Conservation (phyloP, 2,888 invertebrate species). For the Acleris sparsana region DNA sequence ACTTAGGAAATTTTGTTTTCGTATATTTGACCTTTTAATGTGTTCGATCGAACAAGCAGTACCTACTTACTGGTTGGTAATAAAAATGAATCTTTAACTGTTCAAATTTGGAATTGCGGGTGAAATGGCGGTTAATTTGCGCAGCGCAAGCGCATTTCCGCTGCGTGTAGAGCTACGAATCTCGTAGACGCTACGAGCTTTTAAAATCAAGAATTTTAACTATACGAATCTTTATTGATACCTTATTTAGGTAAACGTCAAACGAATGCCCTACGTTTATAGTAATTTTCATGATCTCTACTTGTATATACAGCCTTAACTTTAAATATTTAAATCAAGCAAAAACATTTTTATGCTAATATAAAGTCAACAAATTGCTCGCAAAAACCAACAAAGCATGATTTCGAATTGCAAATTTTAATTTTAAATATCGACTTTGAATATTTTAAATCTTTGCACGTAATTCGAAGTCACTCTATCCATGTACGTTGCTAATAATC, state of each 20-base stretch:
- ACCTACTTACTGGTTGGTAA: conserved; percentile 15
- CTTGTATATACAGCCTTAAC: too few species aligned
- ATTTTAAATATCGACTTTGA: conserved; percentile 13
- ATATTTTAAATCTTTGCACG: conserved; percentile 12
- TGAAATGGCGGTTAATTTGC: conserved; percentile 32
- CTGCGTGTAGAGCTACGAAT: conserved; percentile 66
- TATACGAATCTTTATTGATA: background rate
- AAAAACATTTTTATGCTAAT: conserved; percentile 25
- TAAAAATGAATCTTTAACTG: conserved; percentile 15
- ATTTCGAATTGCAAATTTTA: conserved; percentile 41
- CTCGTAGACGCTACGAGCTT: conserved; percentile 66
- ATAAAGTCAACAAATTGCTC: conserved; percentile 7
- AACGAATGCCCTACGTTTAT: too few species aligned
- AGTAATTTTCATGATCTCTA: too few species aligned
- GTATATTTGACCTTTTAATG: conserved; percentile 35
- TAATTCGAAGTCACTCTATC: conserved; percentile 14
- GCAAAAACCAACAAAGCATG: conserved; percentile 16
- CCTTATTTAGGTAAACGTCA: too few species aligned
- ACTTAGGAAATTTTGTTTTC: conserved; percentile 45
- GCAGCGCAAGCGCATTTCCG: conserved; percentile 49
- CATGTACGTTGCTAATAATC: conserved; percentile 6
- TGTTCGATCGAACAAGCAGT: conserved; percentile 8
- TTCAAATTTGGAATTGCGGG: conserved; percentile 27
- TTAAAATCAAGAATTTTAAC: background rate
- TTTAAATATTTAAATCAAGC: conserved; percentile 12